Evolutionary conservation across 2,888 invertebrate genomes (phyloP), one percentile per base, ranked within the genome.

Genomic region (Hirtodrosophila alboralis): DNA sequence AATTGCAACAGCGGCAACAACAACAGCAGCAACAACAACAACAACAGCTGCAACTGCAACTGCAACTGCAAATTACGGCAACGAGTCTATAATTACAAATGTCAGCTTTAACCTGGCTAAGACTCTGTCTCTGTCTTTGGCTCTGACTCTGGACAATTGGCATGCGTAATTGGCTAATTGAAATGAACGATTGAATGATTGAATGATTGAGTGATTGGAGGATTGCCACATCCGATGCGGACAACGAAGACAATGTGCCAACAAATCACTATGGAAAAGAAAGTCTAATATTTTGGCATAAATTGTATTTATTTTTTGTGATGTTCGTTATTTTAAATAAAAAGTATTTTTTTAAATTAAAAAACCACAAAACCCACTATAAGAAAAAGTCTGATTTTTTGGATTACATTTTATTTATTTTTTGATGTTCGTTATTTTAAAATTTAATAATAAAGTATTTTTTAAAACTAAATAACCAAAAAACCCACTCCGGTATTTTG

Each of bases 161-260:
- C 81, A 76, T 79, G 77, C 78, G 81, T 81, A 80, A 84, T 80
- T 80, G 83, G 64, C 75, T 75, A 81, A 80, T 80, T 84, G 78
- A 72, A 68, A 66, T 74, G 65, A 62, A 26, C 49, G 38, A 59
- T 65, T n/a, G n/a, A n/a, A n/a, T n/a, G n/a, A n/a, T n/a, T 65
- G 75, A 65, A 33, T 54, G 63, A 58, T 62, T 54, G 26, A 4
- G 28, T 16, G 26, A 36, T 49, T 61, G 73, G 34, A 26, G 54
- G 31, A 58, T 73, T 48, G 74, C 68, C 68, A 74, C 76, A 80
- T 76, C 77, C 78, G 78, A 81, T 67, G 52, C 37, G 23, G 27
- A 31, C 37, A 43, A 28, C 6, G 23, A 16, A 18, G 27, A 31
- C 37, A 43, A 28, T 5, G 23, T 13, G 13, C 12, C 12, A 49